Evolutionary conservation across 1,140 invertebrate species (phyloP).

Genomic region (Neodiprion pinetum): DNA sequence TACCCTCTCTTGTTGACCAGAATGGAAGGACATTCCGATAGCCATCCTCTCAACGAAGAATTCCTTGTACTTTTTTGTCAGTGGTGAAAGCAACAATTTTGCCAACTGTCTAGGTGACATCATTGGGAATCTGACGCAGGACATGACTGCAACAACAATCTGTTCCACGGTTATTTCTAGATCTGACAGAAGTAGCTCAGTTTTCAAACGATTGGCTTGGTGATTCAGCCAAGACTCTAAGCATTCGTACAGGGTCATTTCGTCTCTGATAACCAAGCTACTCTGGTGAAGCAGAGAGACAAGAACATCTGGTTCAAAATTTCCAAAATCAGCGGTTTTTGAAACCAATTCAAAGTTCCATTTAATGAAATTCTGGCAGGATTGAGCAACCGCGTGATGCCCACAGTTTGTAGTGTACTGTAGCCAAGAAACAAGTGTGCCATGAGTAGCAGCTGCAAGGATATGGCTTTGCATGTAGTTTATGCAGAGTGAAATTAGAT

Average conservation of each 20-base stretch:
- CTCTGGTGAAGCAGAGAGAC: conserved; percentile 80
- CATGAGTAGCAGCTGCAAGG: conserved; percentile 80
- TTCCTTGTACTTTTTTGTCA: conserved; percentile 84
- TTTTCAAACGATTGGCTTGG: conserved; percentile 65
- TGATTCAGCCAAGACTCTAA: conserved; percentile 79
- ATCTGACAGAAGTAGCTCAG: conserved; percentile 55
- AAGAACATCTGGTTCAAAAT: conserved; percentile 83
- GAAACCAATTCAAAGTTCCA: conserved; percentile 91
- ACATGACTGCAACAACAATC: conserved; percentile 77
- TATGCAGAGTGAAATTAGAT: conserved; percentile 82
- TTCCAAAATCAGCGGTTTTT: conserved; percentile 79
- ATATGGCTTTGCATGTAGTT: conserved; percentile 90
- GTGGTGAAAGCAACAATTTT: conserved; percentile 76
- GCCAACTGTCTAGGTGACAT: conserved; percentile 87
- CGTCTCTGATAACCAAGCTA: conserved; percentile 89
- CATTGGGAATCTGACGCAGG: conserved; percentile 88
- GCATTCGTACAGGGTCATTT: conserved; percentile 83
- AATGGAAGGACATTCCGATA: conserved; percentile 88
- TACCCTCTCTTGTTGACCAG: conserved; percentile 65
- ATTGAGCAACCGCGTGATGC: conserved; percentile 77
- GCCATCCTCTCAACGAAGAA: conserved; percentile 90
- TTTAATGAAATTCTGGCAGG: conserved; percentile 86
- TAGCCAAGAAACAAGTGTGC: conserved; percentile 87
- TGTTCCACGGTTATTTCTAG: conserved; percentile 68
- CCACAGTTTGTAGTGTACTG: conserved; percentile 87